Evolutionary conservation across 2,113 vertebrate genomes (phyloP).

Genomic region (Mesoclemmys tuberculata): DNA sequence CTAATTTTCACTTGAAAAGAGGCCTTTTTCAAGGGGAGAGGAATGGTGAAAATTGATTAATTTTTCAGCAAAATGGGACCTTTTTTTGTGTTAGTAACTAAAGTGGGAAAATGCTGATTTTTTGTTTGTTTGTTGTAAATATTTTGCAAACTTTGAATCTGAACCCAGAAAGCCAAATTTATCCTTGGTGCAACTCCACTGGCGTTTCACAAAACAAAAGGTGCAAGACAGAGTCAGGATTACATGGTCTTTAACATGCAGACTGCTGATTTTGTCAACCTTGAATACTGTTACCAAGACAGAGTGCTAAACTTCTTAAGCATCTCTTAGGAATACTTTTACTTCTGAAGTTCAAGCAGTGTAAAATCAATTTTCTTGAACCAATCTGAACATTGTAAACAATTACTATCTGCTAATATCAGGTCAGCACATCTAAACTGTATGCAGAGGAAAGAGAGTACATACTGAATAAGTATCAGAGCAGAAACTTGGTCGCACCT

Average conservation of each 20-base stretch:
- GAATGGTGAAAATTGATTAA: rapidly evolving
- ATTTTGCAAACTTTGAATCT: background rate
- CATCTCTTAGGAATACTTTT: background rate
- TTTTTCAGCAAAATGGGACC: background rate
- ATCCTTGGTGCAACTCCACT: background rate
- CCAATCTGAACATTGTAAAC: background rate
- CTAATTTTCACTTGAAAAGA: background rate
- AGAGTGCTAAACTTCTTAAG: background rate
- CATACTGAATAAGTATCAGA: background rate
- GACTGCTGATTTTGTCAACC: background rate
- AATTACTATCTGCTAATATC: background rate
- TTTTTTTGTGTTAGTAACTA: rapidly evolving
- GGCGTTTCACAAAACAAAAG: background rate
- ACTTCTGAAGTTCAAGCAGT: conserved; percentile 10
- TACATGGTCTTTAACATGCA: rapidly evolving
- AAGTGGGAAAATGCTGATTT: background rate
- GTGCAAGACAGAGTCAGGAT: background rate
- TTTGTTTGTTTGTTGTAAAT: rapidly evolving
- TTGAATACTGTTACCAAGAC: background rate
- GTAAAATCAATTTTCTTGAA: conserved; percentile 18
- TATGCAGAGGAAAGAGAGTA: background rate
- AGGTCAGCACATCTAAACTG: conserved; percentile 3
- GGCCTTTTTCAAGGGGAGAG: background rate
- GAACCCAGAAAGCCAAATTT: rapidly evolving
- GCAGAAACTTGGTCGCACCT: background rate